These are phyloP conservation scores for Passer montanus DNA, from an alignment of 2,113 vertebrate species.

Conservation along the genomic window DNA sequence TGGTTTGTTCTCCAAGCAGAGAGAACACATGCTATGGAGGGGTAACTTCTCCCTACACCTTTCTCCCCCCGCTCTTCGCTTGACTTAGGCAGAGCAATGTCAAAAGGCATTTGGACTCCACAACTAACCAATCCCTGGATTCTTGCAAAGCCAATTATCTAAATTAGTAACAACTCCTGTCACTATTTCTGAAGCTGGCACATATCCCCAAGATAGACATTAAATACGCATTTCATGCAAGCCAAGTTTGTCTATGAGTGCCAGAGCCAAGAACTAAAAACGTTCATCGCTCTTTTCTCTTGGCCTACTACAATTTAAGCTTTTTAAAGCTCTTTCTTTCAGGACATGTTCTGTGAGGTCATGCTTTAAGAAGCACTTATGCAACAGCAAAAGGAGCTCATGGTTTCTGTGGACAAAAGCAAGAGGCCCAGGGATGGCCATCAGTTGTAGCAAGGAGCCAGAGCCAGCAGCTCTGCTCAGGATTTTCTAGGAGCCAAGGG, in stretches of 20 bases:
- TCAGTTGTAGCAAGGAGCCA: not conserved
- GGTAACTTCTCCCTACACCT: not conserved
- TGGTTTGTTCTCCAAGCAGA: not conserved
- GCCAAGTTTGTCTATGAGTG: not conserved
- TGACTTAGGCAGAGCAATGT: not conserved
- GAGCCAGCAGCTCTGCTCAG: not conserved
- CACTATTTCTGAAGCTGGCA: conserved; percentile 50
- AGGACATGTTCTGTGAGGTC: not conserved
- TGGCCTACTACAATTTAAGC: not conserved
- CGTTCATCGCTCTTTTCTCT: fast-evolving
- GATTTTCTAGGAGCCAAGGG: not conserved
- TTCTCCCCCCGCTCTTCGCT: not conserved
- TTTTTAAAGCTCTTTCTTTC: conserved; percentile 1
- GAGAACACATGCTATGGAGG: not conserved
- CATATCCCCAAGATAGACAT: not conserved
- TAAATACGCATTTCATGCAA: not conserved
- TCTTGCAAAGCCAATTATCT: conserved; percentile 65
- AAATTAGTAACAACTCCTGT: conserved; percentile 58
- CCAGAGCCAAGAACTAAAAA: not conserved
- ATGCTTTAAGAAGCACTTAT: not conserved
- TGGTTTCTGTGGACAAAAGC: not conserved
- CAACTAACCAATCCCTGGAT: conserved; percentile 5
- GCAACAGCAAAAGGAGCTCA: conserved; percentile 2
- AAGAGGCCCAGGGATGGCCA: not conserved
- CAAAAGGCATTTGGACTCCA: conserved; percentile 24